Evolutionary conservation across 2,888 invertebrate species (phyloP).

Genomic region (Diarsia brunnea): DNA sequence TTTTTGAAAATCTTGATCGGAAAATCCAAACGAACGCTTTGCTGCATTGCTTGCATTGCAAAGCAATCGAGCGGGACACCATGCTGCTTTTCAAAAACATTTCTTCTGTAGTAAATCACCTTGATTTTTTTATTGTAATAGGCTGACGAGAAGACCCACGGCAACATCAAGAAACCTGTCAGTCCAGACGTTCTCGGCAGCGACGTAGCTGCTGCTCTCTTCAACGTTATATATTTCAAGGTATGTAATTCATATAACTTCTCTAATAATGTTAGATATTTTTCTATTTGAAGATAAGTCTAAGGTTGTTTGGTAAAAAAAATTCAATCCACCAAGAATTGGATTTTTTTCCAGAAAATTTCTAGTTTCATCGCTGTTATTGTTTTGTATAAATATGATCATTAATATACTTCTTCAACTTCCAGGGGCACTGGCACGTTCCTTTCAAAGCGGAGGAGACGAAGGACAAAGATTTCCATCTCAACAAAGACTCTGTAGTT

Average conservation of each 20-base stretch:
- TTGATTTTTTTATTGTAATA: constrained; percentile 50
- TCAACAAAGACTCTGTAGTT: constrained; percentile 66
- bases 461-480: constrained; percentile 74
- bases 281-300: not conserved
- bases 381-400: not conserved
- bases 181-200: constrained; percentile 57
- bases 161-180: constrained; percentile 74
- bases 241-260: constrained; percentile 41
- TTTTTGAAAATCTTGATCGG: not conserved
- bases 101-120: not conserved
- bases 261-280: not conserved
- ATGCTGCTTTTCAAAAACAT: not conserved
- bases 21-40: not conserved
- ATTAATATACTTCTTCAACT: constrained; percentile 14
- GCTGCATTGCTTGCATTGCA: too few relatives aligned
- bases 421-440: constrained; percentile 79
- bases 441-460: constrained; percentile 74
- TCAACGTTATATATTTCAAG: constrained; percentile 78
- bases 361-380: not conserved
- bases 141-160: constrained; percentile 75
- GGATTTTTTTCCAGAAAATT: not conserved
- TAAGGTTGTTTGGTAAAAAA: not conserved
- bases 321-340: too few relatives aligned
- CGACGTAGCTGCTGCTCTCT: constrained; percentile 68
- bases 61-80: not conserved